Percentiles rank a stretch among this genome's conserved stretches.
Evolutionary conservation across 2,888 invertebrate genomes (phyloP).

Genomic region (Andricus curvator): DNA sequence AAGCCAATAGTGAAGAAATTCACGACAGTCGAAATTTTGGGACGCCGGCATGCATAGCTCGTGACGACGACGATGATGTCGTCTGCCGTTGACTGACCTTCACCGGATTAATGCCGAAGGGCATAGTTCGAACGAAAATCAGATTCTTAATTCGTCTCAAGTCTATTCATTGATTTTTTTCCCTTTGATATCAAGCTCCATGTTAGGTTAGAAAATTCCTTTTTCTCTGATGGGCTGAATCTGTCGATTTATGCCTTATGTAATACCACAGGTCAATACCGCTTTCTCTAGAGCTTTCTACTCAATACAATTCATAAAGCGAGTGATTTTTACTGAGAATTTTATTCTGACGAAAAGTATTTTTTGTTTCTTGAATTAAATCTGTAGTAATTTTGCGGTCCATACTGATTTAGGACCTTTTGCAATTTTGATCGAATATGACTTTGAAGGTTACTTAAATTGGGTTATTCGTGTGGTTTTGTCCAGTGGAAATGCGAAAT

Average conservation of each 20-base stretch:
- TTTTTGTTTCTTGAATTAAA: not conserved
- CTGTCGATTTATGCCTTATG: slow-evolving; percentile 66
- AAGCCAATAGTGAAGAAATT: not conserved
- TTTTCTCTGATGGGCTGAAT: slow-evolving; percentile 31
- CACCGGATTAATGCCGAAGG: slow-evolving; percentile 39
- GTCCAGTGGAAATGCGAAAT: not conserved
- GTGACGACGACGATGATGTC: slow-evolving; percentile 61
- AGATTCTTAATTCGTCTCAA: not conserved
- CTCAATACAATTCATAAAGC: slow-evolving; percentile 34
- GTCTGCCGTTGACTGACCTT: slow-evolving; percentile 61
- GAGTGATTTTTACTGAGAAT: not conserved
- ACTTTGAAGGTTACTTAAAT: slow-evolving; percentile 38
- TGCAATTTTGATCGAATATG: not conserved
- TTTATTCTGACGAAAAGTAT: not conserved
- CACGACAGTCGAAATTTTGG: slow-evolving; percentile 7
- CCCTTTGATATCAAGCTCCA: not conserved
- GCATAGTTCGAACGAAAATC: slow-evolving; percentile 40
- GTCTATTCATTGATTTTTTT: not conserved
- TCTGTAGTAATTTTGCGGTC: not conserved
- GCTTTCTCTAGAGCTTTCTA: slow-evolving; percentile 50
- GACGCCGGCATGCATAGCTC: slow-evolving; percentile 61
- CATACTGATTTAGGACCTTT: not conserved
- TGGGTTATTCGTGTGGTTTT: not conserved
- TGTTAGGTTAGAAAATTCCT: slow-evolving; percentile 1
- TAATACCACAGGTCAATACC: slow-evolving; percentile 75